Conservation (phyloP, 2,113 vertebrate species). For the Lampris incognitus region DNA sequence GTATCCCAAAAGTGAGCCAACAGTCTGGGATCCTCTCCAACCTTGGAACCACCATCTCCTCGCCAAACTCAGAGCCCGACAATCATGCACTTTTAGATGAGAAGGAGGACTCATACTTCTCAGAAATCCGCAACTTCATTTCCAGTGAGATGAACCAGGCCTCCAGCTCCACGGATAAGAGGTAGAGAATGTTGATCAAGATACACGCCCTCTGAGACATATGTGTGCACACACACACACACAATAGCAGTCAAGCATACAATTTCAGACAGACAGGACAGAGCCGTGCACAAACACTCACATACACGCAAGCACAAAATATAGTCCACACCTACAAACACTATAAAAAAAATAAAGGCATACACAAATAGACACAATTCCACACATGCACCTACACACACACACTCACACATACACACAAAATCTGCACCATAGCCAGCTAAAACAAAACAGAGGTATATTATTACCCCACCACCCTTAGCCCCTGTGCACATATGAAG, state of each 20-base stretch:
- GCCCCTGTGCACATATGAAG: too few relatives aligned
- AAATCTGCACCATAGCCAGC: background rate
- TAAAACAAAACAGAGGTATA: too few relatives aligned
- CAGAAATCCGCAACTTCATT: constrained; percentile 99
- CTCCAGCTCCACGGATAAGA: constrained; percentile 90
- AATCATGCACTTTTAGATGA: constrained; percentile 99
- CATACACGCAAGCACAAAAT: background rate
- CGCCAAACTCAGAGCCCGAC: constrained; percentile 98
- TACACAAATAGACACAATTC: background rate
- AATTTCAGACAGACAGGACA: background rate
- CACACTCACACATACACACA: constrained; percentile 6
- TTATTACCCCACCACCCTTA: too few relatives aligned
- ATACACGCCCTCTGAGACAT: background rate
- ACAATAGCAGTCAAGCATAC: background rate
- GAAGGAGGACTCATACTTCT: constrained; percentile 99
- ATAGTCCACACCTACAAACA: too few relatives aligned
- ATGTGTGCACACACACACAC: background rate
- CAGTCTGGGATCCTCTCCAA: constrained; percentile 94
- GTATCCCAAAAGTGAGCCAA: constrained; percentile 89
- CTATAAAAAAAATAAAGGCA: too few relatives aligned
- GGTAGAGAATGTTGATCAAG: constrained; percentile 78
- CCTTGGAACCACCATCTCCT: constrained; percentile 87
- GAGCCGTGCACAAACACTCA: background rate
- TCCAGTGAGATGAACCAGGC: constrained; percentile 95
- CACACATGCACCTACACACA: constrained; percentile 19